Evolutionary conservation across 2,888 invertebrate species (phyloP).

Genomic region (Drosophila infuscata): DNA sequence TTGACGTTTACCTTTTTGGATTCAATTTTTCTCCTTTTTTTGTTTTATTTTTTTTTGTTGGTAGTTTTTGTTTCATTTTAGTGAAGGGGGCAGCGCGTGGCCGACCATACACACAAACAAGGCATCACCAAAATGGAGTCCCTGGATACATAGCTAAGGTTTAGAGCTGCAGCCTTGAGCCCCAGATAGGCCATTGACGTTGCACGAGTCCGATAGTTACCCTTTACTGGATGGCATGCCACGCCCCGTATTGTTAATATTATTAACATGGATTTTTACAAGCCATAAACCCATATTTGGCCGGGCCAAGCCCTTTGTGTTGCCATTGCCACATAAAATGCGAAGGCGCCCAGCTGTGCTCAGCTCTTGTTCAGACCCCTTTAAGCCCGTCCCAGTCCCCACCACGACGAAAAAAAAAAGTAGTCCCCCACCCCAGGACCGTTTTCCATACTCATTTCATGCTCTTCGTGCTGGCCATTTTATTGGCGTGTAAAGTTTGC

Average conservation of each 20-base stretch:
- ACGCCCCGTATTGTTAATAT: slow-evolving; percentile 67
- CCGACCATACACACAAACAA: slow-evolving; percentile 23
- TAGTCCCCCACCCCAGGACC: neutral
- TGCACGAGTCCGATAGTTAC: slow-evolving; percentile 57
- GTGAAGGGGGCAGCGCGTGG: slow-evolving; percentile 33
- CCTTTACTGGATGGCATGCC: slow-evolving; percentile 57
- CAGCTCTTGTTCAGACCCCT: slow-evolving; percentile 1
- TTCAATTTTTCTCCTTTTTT: neutral
- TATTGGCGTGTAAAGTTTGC: slow-evolving; percentile 76
- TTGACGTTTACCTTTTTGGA: slow-evolving; percentile 54
- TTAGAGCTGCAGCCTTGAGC: slow-evolving; percentile 59
- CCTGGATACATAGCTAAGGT: slow-evolving; percentile 28
- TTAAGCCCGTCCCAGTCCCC: neutral
- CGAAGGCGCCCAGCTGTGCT: slow-evolving; percentile 60
- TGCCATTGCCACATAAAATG: slow-evolving; percentile 68
- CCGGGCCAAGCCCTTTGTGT: slow-evolving; percentile 71
- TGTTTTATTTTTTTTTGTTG: slow-evolving; percentile 6
- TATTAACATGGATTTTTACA: slow-evolving; percentile 80
- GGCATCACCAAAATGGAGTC: slow-evolving; percentile 4
- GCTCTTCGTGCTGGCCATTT: slow-evolving; percentile 52
- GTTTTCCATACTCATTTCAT: slow-evolving; percentile 11
- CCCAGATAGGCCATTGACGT: slow-evolving; percentile 45
- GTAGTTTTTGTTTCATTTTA: slow-evolving; percentile 18
- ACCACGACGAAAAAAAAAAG: neutral
- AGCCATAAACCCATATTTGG: slow-evolving; percentile 79